These are phyloP conservation scores for Anabas testudineus DNA, from an alignment of 2,797 vertebrate species.

Conservation along the genomic window DNA sequence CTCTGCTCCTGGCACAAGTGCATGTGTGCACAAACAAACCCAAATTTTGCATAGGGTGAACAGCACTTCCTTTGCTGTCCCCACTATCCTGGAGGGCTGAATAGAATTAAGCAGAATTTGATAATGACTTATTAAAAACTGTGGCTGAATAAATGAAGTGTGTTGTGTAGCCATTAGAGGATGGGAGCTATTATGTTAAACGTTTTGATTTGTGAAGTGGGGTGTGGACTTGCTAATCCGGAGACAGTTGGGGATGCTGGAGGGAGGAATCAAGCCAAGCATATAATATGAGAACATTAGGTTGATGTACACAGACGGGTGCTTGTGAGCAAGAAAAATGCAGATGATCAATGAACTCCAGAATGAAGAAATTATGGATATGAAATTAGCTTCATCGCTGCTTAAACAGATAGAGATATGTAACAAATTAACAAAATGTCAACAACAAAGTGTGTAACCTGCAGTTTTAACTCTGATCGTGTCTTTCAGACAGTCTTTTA, in stretches of 20 bases:
- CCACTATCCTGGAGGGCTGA: conserved; percentile 68
- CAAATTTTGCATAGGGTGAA: conserved; percentile 56
- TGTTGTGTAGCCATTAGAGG: conserved; percentile 85
- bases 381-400: conserved; percentile 50
- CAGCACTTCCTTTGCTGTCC: conserved; percentile 53
- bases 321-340: conserved; percentile 74
- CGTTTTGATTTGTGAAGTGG: conserved; percentile 86
- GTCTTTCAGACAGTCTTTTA: conserved; percentile 36
- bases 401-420: conserved; percentile 41
- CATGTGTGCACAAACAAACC: conserved; percentile 40
- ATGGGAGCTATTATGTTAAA: conserved; percentile 84
- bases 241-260: conserved; percentile 77
- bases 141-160: conserved; percentile 85
- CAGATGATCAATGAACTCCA: conserved; percentile 80
- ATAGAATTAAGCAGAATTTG: conserved; percentile 82
- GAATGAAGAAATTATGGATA: conserved; percentile 53
- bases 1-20: conserved; percentile 47
- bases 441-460: neutral
- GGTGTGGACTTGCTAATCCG: conserved; percentile 82
- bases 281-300: conserved; percentile 83
- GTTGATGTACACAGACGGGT: conserved; percentile 75
- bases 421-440: conserved; percentile 30
- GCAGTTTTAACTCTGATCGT: conserved; percentile 30
- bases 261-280: conserved; percentile 81
- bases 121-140: conserved; percentile 86